phyloP scores from a whole-genome alignment of 2,888 invertebrate genomes.

The Acanthacorydalis orientalis region DNA sequence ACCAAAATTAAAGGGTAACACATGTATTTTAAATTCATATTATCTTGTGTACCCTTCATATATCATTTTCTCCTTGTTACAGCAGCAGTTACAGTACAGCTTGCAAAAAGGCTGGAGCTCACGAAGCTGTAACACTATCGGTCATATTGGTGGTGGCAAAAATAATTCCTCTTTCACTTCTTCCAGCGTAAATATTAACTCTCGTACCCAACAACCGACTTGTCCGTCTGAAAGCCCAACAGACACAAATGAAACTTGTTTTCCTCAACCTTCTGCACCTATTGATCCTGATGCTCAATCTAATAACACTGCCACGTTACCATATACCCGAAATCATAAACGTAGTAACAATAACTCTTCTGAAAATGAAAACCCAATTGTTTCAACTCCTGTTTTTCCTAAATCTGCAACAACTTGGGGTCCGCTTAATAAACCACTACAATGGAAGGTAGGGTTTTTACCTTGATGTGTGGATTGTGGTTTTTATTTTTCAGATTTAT shows the following conservation, averaged over 20 bases:
- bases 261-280: conserved; percentile 8
- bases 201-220: conserved; percentile 15
- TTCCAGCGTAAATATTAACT: conserved; percentile 8
- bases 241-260: conserved; percentile 3
- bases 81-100: conserved; percentile 22
- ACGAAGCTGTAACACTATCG: conserved; percentile 29
- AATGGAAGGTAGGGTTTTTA: conserved; percentile 36
- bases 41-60: too few relatives aligned
- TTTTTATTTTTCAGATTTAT: too few relatives aligned
- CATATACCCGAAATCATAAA: conserved; percentile 25
- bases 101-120: conserved; percentile 33
- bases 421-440: conserved; percentile 43
- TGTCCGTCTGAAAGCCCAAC: conserved; percentile 5
- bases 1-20: not conserved
- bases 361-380: conserved; percentile 16
- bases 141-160: conserved; percentile 19
- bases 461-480: too few relatives aligned
- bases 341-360: conserved; percentile 14
- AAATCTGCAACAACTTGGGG: conserved; percentile 46
- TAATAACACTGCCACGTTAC: conserved; percentile 27
- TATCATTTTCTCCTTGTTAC: not conserved
- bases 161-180: not conserved
- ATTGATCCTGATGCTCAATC: conserved; percentile 14
- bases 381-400: conserved; percentile 34
- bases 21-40: not conserved